Percentiles rank a stretch among this genome's conserved stretches.
Evolutionary conservation across 2,888 invertebrate genomes (phyloP).

Genomic region (Dolomedes plantarius): DNA sequence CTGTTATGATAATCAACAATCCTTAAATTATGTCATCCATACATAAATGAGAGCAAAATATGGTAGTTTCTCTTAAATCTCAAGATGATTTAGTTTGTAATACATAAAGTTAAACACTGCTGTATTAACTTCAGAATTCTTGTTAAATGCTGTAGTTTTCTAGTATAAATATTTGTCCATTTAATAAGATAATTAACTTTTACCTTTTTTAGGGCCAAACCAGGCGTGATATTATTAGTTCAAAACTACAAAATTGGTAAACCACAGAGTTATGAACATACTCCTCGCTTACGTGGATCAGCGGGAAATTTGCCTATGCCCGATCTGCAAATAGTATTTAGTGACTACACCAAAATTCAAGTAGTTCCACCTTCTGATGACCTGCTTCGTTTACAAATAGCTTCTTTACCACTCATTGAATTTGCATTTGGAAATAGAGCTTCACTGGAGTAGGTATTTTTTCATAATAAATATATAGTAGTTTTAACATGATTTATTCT

Average conservation of each 20-base stretch:
- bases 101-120: no score
- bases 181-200: not conserved
- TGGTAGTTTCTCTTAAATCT: no score
- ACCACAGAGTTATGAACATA: conserved; percentile 23
- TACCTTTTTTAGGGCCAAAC: conserved; percentile 34
- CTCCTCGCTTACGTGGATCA: conserved; percentile 40
- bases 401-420: conserved; percentile 38
- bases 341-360: conserved; percentile 37
- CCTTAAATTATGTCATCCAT: no score
- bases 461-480: no score
- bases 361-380: conserved; percentile 37
- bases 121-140: no score
- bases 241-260: conserved; percentile 47
- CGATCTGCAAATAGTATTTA: conserved; percentile 47
- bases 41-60: no score
- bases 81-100: no score
- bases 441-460: conserved; percentile 60
- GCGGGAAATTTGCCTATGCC: conserved; percentile 45
- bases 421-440: conserved; percentile 57
- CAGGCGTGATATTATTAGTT: conserved; percentile 50
- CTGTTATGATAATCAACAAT: no score
- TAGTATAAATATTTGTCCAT: no score
- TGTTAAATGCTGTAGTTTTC: no score
- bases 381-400: conserved; percentile 46
- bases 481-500: no score